Base-by-base conservation (phyloP, 2,888 invertebrate genomes). In the Tiphia femorata region DNA sequence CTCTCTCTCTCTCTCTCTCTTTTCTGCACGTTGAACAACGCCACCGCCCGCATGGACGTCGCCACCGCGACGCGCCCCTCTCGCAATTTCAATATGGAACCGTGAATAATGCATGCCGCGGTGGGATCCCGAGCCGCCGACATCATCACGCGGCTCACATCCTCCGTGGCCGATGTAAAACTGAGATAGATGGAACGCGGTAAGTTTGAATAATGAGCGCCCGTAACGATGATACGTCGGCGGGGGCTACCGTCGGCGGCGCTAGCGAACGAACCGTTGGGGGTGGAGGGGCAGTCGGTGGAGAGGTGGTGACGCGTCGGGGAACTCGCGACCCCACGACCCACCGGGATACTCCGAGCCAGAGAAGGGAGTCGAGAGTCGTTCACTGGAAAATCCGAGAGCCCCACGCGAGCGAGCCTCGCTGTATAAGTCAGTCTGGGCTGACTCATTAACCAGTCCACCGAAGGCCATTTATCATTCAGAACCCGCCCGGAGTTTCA, bases 181-280 rank as follows among this genome's bases (percentile, higher is more conserved):
- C 75, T 65, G 73, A 77, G 78, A 78, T 78, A 78, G 76, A 79
- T 78, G 71, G 77, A 68, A 78, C 77, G 77, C 73, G 72, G 70
- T 73, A 75, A 74, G 78, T 78, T 79, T 79, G 79, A 79, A 78
- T 79, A 79, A 78, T 76, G 78, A 77, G 75, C 66, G 64, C 58
- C 63, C 65, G 70, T 71, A 71, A 76, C 73, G 76, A 77, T 67
- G 73, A 76, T 74, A 75, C 70, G 71, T 67, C 69, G 67, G 64
- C 71, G 40, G 40, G 20, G 19, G 21, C 43, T 29, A 14, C 43
- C 59, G 56, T 10, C 41, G 33, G 21, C 12, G 35, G 8, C 29
- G 47, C 30, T 10, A 12, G 17, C 14, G 23, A 20, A 12, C 56
- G 42, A 64, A 48, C n/a, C n/a, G n/a, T n/a, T n/a, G n/a, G n/a